These are phyloP conservation scores for Channa striata DNA, from an alignment of 2,797 vertebrate species.

Conservation along the genomic window DNA sequence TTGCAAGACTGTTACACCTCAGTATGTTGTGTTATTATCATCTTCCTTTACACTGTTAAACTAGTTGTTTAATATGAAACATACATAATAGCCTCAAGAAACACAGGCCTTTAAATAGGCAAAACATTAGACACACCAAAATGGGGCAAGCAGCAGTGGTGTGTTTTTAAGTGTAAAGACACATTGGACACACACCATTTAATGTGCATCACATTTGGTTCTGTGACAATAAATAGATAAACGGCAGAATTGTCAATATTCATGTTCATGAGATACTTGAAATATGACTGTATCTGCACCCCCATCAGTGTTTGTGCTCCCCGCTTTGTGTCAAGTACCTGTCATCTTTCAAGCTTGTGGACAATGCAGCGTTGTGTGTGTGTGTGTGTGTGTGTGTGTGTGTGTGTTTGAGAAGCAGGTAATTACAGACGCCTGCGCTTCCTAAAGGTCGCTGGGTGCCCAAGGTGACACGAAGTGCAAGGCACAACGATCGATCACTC, in stretches of 20 bases:
- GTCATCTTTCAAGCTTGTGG: slow-evolving; percentile 57
- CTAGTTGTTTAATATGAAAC: not conserved
- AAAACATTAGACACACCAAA: not conserved
- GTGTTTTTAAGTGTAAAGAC: not conserved
- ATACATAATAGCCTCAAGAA: not conserved
- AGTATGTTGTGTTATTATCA: not conserved
- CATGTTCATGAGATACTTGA: slow-evolving; percentile 48
- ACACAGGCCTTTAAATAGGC: no score
- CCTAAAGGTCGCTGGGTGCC: slow-evolving; percentile 79
- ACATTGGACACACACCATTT: slow-evolving; percentile 52
- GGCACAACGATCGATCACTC: slow-evolving; percentile 78
- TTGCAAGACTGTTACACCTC: slow-evolving; percentile 10
- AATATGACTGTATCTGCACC: slow-evolving; percentile 3
- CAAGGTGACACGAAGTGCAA: slow-evolving; percentile 75
- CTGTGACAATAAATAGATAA: slow-evolving; percentile 6
- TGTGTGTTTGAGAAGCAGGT: slow-evolving; percentile 41
- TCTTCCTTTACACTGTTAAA: not conserved
- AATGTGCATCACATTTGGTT: slow-evolving; percentile 28
- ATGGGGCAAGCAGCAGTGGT: not conserved
- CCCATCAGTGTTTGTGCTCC: slow-evolving; percentile 36
- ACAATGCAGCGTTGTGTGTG: slow-evolving; percentile 55
- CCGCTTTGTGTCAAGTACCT: slow-evolving; percentile 57
- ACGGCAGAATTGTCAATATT: slow-evolving; percentile 35
- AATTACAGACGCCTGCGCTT: slow-evolving; percentile 76
- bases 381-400: slow-evolving; percentile 35